A percentile compares a stretch with the other conserved stretches of the same genome.
Evolutionary conservation across 2,113 vertebrate genomes (phyloP).

Genomic region (Pachyramphus minor): DNA sequence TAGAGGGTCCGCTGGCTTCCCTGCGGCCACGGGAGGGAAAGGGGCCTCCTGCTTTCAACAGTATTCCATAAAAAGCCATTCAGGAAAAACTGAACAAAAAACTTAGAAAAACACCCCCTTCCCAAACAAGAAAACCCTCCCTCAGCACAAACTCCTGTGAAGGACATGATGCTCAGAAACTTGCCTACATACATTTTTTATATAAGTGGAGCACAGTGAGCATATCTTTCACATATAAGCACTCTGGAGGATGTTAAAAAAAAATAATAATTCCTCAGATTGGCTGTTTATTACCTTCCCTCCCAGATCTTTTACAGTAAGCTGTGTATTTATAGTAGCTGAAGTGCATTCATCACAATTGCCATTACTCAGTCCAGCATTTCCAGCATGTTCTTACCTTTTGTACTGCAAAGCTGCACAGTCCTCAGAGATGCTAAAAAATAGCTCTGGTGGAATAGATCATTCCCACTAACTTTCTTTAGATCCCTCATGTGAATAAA

Average conservation of each 20-base stretch:
- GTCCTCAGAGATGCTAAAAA: background rate
- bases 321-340: background rate
- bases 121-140: background rate
- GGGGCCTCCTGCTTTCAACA: background rate
- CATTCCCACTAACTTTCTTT: background rate
- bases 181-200: background rate
- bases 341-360: background rate
- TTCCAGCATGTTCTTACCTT: background rate
- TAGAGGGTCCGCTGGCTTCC: background rate
- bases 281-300: background rate
- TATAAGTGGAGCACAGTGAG: background rate
- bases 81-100: background rate
- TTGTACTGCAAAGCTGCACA: background rate
- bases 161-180: background rate
- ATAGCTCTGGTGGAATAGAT: background rate
- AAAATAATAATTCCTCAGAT: background rate
- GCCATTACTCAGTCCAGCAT: background rate
- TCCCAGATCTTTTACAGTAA: background rate
- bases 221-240: background rate
- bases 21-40: background rate
- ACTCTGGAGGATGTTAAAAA: background rate
- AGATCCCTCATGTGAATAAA: background rate
- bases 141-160: background rate
- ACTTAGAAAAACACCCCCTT: background rate
- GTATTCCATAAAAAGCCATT: background rate